Evolutionary conservation across 2,113 vertebrate genomes (phyloP).

Genomic region (Pollachius pollachius): DNA sequence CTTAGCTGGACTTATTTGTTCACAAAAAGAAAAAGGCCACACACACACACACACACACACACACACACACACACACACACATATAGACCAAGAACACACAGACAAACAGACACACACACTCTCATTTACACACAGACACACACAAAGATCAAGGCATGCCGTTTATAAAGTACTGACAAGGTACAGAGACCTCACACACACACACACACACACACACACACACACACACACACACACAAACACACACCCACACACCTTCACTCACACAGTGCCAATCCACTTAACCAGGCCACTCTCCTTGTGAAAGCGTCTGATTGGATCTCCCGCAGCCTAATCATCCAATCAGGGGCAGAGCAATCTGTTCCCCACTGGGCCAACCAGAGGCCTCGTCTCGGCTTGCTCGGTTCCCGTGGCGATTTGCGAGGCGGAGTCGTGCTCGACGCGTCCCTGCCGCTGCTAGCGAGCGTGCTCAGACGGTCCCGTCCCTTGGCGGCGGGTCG

Average conservation of each 20-base stretch:
- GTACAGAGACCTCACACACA: constrained; percentile 15
- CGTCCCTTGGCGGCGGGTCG: constrained; percentile 37
- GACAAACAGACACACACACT: constrained; percentile 14
- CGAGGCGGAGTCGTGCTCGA: constrained; percentile 59
- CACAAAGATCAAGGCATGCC: constrained; percentile 6
- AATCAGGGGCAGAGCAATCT: constrained; percentile 72
- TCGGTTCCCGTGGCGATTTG: constrained; percentile 52
- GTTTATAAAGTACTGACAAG: constrained; percentile 8
- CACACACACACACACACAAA: constrained; percentile 37
- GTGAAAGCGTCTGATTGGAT: constrained; percentile 73
- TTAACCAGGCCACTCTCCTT: constrained; percentile 71
- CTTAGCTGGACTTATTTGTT: no score
- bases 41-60: no score
- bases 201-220: constrained; percentile 15
- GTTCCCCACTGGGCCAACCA: constrained; percentile 72
- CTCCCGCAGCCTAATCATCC: constrained; percentile 72
- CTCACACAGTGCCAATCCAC: constrained; percentile 66
- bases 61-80: no score
- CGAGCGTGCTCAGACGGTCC: constrained; percentile 39
- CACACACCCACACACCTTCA: constrained; percentile 41
- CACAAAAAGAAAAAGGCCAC: constrained; percentile 13
- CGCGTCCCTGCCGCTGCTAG: constrained; percentile 51
- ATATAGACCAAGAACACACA: not conserved
- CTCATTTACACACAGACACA: not conserved
- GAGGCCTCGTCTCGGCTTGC: constrained; percentile 54